Evolutionary conservation across 2,888 invertebrate genomes (phyloP), one percentile per base, ranked within the genome.

Genomic region (Ormyrus rosae): DNA sequence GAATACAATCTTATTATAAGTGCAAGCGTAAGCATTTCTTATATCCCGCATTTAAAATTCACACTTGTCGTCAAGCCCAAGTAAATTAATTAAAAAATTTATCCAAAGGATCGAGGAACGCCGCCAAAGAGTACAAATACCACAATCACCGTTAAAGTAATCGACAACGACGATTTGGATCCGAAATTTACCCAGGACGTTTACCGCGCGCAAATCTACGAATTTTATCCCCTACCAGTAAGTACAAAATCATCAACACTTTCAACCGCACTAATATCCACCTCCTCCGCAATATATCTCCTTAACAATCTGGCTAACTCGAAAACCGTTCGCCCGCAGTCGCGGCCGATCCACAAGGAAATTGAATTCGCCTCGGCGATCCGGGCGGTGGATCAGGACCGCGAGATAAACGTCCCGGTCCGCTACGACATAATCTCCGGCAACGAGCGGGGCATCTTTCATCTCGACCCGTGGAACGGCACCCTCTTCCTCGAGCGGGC

Each of bases 181-280:
- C 96, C 97, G 0, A 95, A 95, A 88, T 97, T 97, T 87, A 95
- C 96, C 0, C 93, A 94, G 81, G 95, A 96, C 10, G 93, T 96
- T 46, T 97, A 97, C 90, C 93, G 93, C 80, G 95, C 96, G 0
- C 95, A 94, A 88, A 94, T 97, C 82, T 93, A 95, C n/a, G 97
- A 97, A 88, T 95, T 95, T 89, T 95, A 95, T 89, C 96, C 96
- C 0, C 91, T 96, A 86, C 93, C 95, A 86, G 96, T 96, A 91
- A 93, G 93, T 91, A 53, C 19, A 19, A 19, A 19, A 19, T 19
- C 2, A 19, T 19, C 19, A 19, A 19, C 19, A 19, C 19, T 19
- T 2, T 19, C 19, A 19, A 19, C 19, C 19, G 19, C 19, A 19
- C 19, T 19, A 19, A 19, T 19, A 19, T 19, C 19, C 19, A 19